These are phyloP conservation scores for Pheosia gnoma DNA, from an alignment of 2,888 invertebrate genomes.

Conservation along the genomic window DNA sequence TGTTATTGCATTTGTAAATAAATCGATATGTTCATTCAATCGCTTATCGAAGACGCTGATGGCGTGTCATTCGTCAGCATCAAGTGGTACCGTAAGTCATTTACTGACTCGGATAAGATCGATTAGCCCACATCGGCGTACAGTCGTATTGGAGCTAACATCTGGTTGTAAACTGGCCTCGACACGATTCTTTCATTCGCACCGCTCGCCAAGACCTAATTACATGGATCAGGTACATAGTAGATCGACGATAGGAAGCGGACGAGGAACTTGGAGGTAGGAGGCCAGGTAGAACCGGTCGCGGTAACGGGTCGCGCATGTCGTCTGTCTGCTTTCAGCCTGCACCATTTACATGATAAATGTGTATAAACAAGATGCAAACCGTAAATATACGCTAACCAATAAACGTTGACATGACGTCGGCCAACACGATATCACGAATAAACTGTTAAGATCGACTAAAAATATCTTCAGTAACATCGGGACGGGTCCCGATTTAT, in stretches of 20 bases:
- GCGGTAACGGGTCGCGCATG: constrained; percentile 41
- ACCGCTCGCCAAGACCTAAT: constrained; percentile 66
- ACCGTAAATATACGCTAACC: background rate
- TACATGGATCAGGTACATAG: constrained; percentile 45
- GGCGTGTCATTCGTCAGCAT: constrained; percentile 35
- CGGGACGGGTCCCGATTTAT: background rate
- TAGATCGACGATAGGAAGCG: constrained; percentile 64
- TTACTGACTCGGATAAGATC: constrained; percentile 47
- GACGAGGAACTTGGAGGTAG: constrained; percentile 51
- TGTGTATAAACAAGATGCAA: constrained; percentile 15
- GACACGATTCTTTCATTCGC: constrained; percentile 67
- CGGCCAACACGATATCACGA: background rate
- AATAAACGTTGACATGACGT: background rate
- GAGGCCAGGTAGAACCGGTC: constrained; percentile 49
- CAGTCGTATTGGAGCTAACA: constrained; percentile 33
- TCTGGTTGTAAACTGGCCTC: constrained; percentile 57
- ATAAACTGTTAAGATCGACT: background rate
- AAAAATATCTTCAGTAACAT: background rate
- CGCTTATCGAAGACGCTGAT: constrained; percentile 31
- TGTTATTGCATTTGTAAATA: constrained; percentile 27
- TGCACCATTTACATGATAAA: constrained; percentile 27
- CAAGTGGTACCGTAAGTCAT: constrained; percentile 31
- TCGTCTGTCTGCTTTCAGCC: constrained; percentile 22
- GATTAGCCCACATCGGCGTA: constrained; percentile 52
- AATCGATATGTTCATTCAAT: constrained; percentile 21